Base-by-base conservation (phyloP, 1,140 invertebrate genomes). In the Drosophila ohnishii region DNA sequence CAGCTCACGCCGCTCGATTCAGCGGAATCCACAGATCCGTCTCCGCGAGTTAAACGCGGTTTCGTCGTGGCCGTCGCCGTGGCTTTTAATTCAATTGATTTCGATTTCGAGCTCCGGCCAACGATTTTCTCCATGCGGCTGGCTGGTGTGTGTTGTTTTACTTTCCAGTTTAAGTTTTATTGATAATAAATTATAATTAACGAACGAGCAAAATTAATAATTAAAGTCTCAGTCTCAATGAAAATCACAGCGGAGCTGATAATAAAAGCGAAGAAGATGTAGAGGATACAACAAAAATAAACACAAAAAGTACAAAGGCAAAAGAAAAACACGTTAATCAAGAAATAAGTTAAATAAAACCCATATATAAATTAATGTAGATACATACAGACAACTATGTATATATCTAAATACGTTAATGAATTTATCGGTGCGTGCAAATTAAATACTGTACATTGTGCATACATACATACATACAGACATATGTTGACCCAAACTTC, bases 1-100 rank as follows among this genome's bases (percentile, higher is more conserved):
- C 51, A 75, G 28, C 69, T 61, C 58, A 83, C 40, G 61, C 64
- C 30, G 78, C 56, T 53, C 69, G 35, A 13, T 50, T 40, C 51
- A 30, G 67, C 63, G 64, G 58, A 53, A 53, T 51, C 34, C 34
- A 25, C 51, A 37, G 25, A 35, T 55, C 37, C 62, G 55, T 32
- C 30, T 48, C 40, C 61, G 45, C 37, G 60, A 51, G 53, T 67
- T 50, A 5, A 61, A 65, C 51, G 58, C 51, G 39, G 39, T 55
- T 62, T 42, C 50, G 58, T 64, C 42, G 63, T 80, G 34, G 47
- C 44, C 67, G 61, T 80, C 63, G 42, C 55, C 66, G 73, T 65
- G 44, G 62, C 62, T 75, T 67, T 85, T 75, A 86, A 81, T 75
- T 82, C 64, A 85, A 86, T 85, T 85, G 78, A 78, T 55, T 55